These are phyloP conservation scores for mouse (Mus musculus) DNA, from an alignment of 2,113 vertebrate species.

Conservation along the genomic window GRCm39 chr8:107536001-107536500, in stretches of 20 bases:
- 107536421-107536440: neutral
- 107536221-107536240: neutral
- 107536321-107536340: neutral
- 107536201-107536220: neutral
- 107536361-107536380: neutral
- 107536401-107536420: neutral
- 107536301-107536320: neutral
- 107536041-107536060: neutral
- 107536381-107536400: neutral
- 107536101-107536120: neutral
- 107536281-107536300: neutral
- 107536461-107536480: neutral
- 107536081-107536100: slow-evolving; percentile 10
- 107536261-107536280: neutral
- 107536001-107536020: neutral
- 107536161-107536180: neutral
- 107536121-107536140: neutral
- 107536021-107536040: slow-evolving; percentile 6
- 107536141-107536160: neutral
- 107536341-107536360: neutral
- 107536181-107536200: neutral
- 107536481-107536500: neutral
- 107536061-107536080: neutral
- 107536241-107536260: neutral
- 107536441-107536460: neutral